These are phyloP conservation scores for Dipodomys merriami DNA, from an alignment of 2,113 vertebrate species.

Conservation along the genomic window DNA sequence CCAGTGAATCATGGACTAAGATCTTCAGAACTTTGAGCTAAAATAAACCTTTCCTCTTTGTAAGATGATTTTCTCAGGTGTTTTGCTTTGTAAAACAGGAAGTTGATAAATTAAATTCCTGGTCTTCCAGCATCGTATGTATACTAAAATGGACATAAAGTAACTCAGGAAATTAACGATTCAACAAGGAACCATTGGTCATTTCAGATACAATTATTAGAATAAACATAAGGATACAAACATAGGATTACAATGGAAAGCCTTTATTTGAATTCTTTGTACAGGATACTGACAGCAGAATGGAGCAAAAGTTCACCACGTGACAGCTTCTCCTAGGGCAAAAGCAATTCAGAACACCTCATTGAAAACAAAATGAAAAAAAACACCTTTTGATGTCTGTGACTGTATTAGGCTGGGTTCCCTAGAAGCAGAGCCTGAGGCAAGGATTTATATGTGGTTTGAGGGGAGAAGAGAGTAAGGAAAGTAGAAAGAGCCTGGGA, in stretches of 20 bases:
- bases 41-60: background rate
- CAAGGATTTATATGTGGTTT: background rate
- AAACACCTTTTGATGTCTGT: background rate
- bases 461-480: background rate
- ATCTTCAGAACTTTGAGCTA: background rate
- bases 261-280: constrained; percentile 26
- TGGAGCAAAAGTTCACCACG: background rate
- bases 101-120: background rate
- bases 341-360: background rate
- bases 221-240: background rate
- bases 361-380: too few species aligned
- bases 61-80: background rate
- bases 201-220: background rate
- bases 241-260: background rate
- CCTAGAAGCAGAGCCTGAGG: background rate
- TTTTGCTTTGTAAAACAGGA: background rate
- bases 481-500: background rate
- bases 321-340: background rate
- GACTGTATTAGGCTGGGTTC: background rate
- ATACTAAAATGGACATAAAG: background rate
- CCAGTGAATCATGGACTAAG: background rate
- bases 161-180: background rate
- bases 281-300: background rate
- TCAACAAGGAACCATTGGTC: background rate
- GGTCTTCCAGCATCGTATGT: background rate